Base-by-base conservation (phyloP, 2,888 invertebrate genomes). In the Neelides folsomi region DNA sequence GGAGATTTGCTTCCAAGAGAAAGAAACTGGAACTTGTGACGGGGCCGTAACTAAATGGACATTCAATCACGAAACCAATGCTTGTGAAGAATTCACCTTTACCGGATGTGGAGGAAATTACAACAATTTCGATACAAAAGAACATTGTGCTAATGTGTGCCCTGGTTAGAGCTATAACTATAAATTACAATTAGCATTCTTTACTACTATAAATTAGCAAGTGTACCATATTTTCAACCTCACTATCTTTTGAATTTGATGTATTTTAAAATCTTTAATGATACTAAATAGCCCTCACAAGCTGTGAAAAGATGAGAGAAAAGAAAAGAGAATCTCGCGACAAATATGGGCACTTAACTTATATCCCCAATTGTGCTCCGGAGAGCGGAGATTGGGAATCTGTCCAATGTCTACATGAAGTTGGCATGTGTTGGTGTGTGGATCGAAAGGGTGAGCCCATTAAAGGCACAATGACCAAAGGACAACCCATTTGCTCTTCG, bases 341-440 rank as follows among this genome's bases (percentile, higher is more conserved):
- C 67, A 78, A 81, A 52, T 79, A 81, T 61, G 81, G 81, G 51
- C 80, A 82, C 66, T 78, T 81, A 1, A 82, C 82, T 0, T 88
- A 88, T 69, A 75, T 83, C 55, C 88, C 87, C 0, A 77, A 79
- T 49, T 88, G 87, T 64, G 83, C 84, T 66, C 72, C 76, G 1
- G 71, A 75, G 44, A 79, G 76, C 10, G 87, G 87, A 0, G 79
- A 77, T 27, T 89, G 87, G 87, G 82, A 84, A 65, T 74, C 85
- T 0, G 79, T 86, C 12, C 88, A 88, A 69, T 88, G 88, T 68
- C 76, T 88, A 52, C 80, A 81, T 58, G 70, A 78, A 65, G 75
- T 81, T 66, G 85, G 84, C 3, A 83, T 88, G 1, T 88, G 87
- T 66, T 88, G 88, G 88, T 88, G 88, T 68, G 86, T 87, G 1